A percentile compares a stretch with the other conserved stretches of the same genome.
Conservation (phyloP, 2,113 vertebrate species). For the Glareola pratincola region DNA sequence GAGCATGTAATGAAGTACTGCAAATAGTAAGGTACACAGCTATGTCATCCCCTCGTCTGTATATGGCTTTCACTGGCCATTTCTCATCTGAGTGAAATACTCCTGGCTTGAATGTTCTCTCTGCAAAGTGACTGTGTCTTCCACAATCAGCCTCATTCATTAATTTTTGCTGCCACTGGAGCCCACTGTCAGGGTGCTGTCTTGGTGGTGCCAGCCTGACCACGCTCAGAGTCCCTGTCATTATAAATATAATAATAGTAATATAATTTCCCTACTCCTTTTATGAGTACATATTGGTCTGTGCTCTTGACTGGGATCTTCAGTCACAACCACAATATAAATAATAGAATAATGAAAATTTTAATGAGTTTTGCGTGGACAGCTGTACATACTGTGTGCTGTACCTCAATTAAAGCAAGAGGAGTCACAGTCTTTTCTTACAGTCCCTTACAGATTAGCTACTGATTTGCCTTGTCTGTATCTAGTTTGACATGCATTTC, state of each 20-base stretch:
- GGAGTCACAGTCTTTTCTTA: background rate
- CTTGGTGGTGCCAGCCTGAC: conserved; percentile 15
- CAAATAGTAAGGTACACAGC: background rate
- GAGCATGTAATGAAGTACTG: background rate
- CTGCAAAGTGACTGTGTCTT: background rate
- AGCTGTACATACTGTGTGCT: background rate
- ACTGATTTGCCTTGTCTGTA: background rate
- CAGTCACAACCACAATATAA: background rate
- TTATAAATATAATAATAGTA: conserved; percentile 26
- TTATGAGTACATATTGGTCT: background rate
- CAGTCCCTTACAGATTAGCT: background rate
- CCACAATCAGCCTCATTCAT: background rate
- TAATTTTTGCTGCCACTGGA: background rate
- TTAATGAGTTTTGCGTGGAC: background rate
- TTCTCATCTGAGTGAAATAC: background rate
- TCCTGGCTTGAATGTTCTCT: background rate
- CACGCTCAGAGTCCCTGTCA: background rate
- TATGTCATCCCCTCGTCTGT: background rate
- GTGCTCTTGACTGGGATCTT: background rate
- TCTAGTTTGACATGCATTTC: background rate
- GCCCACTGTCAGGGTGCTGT: background rate
- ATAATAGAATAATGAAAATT: conserved; percentile 10
- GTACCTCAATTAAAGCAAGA: background rate
- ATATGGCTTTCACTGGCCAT: background rate
- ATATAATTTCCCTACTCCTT: background rate